A percentile compares a stretch with the other conserved stretches of the same genome.
phyloP scores from a whole-genome alignment of 1,140 invertebrate species.

The Tetramorium parvispinum region DNA sequence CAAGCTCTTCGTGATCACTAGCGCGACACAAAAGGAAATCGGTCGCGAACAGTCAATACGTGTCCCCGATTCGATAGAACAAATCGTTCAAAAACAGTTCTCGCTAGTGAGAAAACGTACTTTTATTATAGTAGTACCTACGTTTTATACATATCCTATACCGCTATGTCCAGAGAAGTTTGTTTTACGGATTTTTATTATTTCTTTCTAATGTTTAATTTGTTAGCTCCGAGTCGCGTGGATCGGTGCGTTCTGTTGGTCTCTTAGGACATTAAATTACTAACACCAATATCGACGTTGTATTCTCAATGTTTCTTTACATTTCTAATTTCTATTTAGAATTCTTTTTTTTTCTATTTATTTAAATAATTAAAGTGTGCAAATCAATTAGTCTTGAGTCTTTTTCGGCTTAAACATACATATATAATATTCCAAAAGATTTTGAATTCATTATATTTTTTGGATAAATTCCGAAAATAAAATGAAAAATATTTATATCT shows the following conservation, averaged over 20 bases:
- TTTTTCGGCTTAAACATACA: neutral
- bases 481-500: neutral
- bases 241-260: neutral
- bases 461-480: neutral
- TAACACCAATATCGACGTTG: too few species aligned
- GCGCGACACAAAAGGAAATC: conserved; percentile 11
- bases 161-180: neutral
- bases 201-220: conserved; percentile 40
- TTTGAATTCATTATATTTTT: neutral
- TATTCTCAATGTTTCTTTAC: too few species aligned
- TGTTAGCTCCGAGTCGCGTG: neutral
- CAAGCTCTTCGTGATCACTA: conserved; percentile 19
- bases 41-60: conserved; percentile 31
- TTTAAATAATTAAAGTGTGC: conserved; percentile 12
- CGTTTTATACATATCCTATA: neutral
- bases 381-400: neutral
- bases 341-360: too few species aligned
- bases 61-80: conserved; percentile 1
- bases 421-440: neutral
- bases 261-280: conserved; percentile 6
- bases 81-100: neutral
- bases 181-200: neutral
- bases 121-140: neutral
- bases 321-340: too few species aligned
- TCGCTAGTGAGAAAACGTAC: neutral